Base-by-base conservation (phyloP, 2,797 vertebrate genomes). In the Neosilurus hyrtlii region DNA sequence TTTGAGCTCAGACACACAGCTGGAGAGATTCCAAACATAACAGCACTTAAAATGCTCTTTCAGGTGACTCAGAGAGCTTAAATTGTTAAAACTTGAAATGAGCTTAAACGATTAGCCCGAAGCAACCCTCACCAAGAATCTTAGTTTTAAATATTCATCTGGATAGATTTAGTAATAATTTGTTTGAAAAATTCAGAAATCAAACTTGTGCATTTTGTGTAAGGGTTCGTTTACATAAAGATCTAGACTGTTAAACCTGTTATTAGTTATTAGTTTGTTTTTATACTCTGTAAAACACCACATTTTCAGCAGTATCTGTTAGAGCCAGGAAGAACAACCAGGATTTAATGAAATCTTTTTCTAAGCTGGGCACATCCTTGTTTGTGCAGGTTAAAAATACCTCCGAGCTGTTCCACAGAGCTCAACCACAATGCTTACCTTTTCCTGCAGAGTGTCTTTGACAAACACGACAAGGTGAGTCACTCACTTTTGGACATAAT, bases 381-480 rank as follows among this genome's bases (percentile, higher is more conserved):
- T 78, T 70, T 67, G 12, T 88, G 81, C 92, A 99, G 98, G 88
- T 86, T 99, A 84, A 99, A 96, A 93, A 95, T 99, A 87, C 96
- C 96, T 81, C 89, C 93, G 12, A 97, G 98, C 92, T 99, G 98
- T 90, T 99, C 97, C 85, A 99, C 97, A 43, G 98, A 99, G 92
- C 94, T 99, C 79, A 99, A 98, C 91, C 98, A 99, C 93, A 97
- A 98, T 57, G 96, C 97, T 0, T 99, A 99, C 92, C 95, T 98
- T 88, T 99, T 99, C 90, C 96, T 99, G 61, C 98, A 99, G 89
- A 98, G 97, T 87, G 96, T 97, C 89, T 99, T 99, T 92, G 97
- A 99, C 92, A 99, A 99, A 88, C 97, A 99, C 54, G 97, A 99
- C 92, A 96, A 97, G 95, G 98, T 99, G 92, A 96, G 96, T 83